Base-by-base conservation (phyloP, 2,888 invertebrate genomes). In the Patella pellucida region DNA sequence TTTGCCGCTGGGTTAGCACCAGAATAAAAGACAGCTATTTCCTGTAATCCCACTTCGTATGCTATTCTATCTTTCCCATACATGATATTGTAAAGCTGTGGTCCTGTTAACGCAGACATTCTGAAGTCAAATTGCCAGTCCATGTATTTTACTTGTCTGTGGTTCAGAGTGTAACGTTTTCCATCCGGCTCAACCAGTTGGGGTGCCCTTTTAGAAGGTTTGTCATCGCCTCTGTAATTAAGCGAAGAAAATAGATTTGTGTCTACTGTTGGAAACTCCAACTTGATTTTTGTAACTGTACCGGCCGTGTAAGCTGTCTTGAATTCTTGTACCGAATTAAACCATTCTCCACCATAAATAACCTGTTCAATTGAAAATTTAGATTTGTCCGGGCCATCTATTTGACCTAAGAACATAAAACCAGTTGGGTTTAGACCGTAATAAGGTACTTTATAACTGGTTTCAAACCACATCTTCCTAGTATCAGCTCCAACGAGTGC, bases 11-110 rank as follows among this genome's bases (percentile, higher is more conserved):
- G 85, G 41, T 81, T 82, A 41, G 79, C 68, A 0, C 85, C 88
- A 0, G 86, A 83, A 75, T 88, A 88, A 67, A 85, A 81, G 1
- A 85, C 86, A 7, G 83, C 80, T 12, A 88, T 81, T 75, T 89
- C 89, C 56, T 87, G 87, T 27, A 88, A 72, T 70, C 87, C 84
- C 5, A 89, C 76, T 79, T 89, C 89, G 74, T 88, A 89, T 7
- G 84, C 85, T 23, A 89, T 85, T 54, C 87, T 79, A 68, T 88
- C 83, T 4, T 79, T 79, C n/a, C 81, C 74, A 76, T 79, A 89
- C 23, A 82, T 78, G 16, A 88, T 78, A 72, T 87, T 84, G 74
- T 83, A 85, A 11, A 86, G n/a, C 68, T 85, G 85, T 9, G 86
- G 85, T 2, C 89, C 88, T 0, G 79, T 80, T 23, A 83, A 76